phyloP scores from a whole-genome alignment of 2,797 vertebrate species.

The Pagetopsis macropterus region DNA sequence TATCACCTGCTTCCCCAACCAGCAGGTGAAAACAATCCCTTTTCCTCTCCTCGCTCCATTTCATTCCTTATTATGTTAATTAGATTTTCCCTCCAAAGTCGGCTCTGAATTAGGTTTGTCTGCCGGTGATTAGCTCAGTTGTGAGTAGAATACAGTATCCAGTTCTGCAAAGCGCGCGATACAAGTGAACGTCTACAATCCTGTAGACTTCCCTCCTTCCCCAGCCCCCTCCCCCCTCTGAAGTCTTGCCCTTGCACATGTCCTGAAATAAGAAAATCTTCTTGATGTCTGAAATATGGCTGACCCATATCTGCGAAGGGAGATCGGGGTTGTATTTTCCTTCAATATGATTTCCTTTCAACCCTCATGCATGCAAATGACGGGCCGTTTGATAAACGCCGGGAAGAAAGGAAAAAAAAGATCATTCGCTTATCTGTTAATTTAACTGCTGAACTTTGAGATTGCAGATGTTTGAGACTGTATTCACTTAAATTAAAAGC shows the following conservation, averaged over 20 bases:
- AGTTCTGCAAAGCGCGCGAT: constrained; percentile 10
- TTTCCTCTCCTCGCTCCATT: constrained; percentile 50
- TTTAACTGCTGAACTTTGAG: constrained; percentile 70
- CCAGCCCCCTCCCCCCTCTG: not conserved
- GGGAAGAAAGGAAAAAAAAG: not conserved
- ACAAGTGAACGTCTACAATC: constrained; percentile 20
- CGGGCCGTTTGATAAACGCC: constrained; percentile 50
- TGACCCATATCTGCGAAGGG: constrained; percentile 58
- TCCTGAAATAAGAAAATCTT: constrained; percentile 66
- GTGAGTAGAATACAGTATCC: constrained; percentile 59
- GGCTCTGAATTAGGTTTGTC: constrained; percentile 62
- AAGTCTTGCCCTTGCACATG: constrained; percentile 51
- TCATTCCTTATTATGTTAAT: constrained; percentile 73
- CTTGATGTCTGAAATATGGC: constrained; percentile 71
- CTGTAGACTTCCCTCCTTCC: not conserved
- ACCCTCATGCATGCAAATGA: constrained; percentile 70
- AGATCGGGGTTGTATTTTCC: constrained; percentile 56
- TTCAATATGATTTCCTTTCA: constrained; percentile 60
- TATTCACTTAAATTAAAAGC: constrained; percentile 54
- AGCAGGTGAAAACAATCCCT: constrained; percentile 65
- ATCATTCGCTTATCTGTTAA: constrained; percentile 54
- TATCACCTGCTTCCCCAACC: constrained; percentile 41
- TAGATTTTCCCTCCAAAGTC: constrained; percentile 59
- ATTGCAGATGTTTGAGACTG: constrained; percentile 55
- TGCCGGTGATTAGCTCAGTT: constrained; percentile 67